A percentile compares a stretch with the other conserved stretches of the same genome.
These are phyloP conservation scores for Pseudococcus viburni DNA, from an alignment of 2,888 invertebrate genomes.

Conservation along the genomic window DNA sequence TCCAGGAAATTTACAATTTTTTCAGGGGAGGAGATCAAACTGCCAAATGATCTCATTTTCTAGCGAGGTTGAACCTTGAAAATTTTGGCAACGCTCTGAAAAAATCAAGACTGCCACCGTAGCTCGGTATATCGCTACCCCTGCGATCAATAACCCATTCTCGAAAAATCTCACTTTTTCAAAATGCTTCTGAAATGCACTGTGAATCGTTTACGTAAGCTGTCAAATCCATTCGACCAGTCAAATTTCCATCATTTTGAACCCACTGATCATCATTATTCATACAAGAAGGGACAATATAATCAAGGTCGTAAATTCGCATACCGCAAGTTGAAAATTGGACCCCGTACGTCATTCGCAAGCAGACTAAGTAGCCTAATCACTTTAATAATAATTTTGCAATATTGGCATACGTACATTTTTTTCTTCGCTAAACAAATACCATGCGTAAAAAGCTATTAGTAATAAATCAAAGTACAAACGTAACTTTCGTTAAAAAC, in stretches of 20 bases:
- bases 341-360: background rate
- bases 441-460: constrained; percentile 42
- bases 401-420: background rate
- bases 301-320: background rate
- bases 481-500: constrained; percentile 48
- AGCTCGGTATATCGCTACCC: too few species aligned
- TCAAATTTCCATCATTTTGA: background rate
- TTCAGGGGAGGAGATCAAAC: too few species aligned
- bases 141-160: too few species aligned
- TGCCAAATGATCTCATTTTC: too few species aligned
- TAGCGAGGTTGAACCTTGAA: too few species aligned
- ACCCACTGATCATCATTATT: background rate
- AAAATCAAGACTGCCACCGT: too few species aligned
- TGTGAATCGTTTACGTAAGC: background rate
- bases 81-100: too few species aligned
- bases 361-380: constrained; percentile 1
- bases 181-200: background rate
- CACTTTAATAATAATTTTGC: background rate
- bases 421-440: background rate
- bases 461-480: constrained; percentile 55
- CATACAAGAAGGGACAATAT: background rate
- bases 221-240: background rate
- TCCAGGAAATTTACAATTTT: too few species aligned
- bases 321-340: background rate
- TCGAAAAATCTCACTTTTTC: too few species aligned